Evolutionary conservation across 1,140 invertebrate species (phyloP).

Genomic region (Pogonognathellus flavescens): DNA sequence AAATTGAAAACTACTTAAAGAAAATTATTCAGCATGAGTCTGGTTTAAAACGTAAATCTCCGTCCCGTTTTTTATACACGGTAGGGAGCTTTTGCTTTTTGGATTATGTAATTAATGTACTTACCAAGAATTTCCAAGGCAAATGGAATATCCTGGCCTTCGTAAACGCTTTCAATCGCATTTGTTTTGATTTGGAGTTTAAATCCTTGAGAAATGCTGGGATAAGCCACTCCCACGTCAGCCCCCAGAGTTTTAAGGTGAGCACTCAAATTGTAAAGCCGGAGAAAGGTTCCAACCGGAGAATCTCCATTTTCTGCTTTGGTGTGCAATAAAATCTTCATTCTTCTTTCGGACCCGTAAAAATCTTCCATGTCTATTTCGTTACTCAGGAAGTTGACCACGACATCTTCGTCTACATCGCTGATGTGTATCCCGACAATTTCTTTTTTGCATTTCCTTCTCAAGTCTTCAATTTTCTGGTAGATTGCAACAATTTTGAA

Average conservation of each 20-base stretch:
- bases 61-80: too few species aligned
- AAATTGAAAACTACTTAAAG: too few species aligned
- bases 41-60: too few species aligned
- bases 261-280: not conserved
- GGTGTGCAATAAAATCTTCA: not conserved
- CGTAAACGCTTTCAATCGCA: not conserved
- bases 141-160: not conserved
- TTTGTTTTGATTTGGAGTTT: conserved; percentile 8
- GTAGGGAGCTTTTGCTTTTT: not conserved
- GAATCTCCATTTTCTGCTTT: not conserved
- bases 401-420: not conserved
- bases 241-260: not conserved
- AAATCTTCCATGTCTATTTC: conserved; percentile 30
- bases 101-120: not conserved
- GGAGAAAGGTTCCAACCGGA: not conserved
- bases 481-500: too few species aligned
- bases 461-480: not conserved
- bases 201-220: conserved; percentile 10
- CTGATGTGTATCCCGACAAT: conserved; percentile 15
- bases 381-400: not conserved
- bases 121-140: not conserved
- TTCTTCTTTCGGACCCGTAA: conserved; percentile 4
- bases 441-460: not conserved
- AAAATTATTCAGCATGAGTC: too few species aligned
- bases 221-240: not conserved